phyloP scores from a whole-genome alignment of 2,888 invertebrate species.

The Aphodius sticticus region DNA sequence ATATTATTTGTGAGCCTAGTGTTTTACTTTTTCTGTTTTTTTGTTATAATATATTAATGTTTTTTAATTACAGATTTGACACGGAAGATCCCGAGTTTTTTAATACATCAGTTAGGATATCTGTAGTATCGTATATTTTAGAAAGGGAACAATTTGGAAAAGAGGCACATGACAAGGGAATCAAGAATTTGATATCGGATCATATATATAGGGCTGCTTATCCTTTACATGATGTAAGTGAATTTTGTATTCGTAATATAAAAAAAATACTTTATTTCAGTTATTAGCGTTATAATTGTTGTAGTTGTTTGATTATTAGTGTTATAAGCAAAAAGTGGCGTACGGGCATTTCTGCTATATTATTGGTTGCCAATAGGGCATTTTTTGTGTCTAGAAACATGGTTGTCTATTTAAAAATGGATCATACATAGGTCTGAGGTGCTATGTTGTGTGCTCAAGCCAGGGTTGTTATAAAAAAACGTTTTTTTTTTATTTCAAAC shows the following conservation, averaged over 20 bases:
- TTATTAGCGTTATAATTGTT: no score
- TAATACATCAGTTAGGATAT: slow-evolving; percentile 69
- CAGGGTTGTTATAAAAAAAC: no score
- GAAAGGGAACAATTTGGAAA: slow-evolving; percentile 72
- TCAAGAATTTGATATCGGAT: slow-evolving; percentile 71
- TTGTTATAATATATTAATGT: not conserved
- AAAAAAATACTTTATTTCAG: not conserved
- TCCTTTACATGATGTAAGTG: slow-evolving; percentile 77
- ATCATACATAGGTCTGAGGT: no score
- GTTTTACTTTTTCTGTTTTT: not conserved
- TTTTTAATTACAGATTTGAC: slow-evolving; percentile 65
- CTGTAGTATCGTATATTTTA: slow-evolving; percentile 79
- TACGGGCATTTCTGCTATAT: no score
- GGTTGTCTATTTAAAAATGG: no score
- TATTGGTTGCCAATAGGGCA: no score
- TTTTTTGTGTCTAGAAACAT: no score
- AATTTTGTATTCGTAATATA: slow-evolving; percentile 9
- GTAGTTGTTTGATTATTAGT: no score
- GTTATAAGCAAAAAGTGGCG: no score
- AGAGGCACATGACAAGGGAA: slow-evolving; percentile 69
- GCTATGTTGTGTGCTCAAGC: no score
- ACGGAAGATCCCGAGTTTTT: slow-evolving; percentile 73
- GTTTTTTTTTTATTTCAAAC: no score
- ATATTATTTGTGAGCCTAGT: slow-evolving; percentile 38
- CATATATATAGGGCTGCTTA: slow-evolving; percentile 75